Base-by-base conservation (phyloP, 2,888 invertebrate genomes). In the Hermaeophaga mercurialis region DNA sequence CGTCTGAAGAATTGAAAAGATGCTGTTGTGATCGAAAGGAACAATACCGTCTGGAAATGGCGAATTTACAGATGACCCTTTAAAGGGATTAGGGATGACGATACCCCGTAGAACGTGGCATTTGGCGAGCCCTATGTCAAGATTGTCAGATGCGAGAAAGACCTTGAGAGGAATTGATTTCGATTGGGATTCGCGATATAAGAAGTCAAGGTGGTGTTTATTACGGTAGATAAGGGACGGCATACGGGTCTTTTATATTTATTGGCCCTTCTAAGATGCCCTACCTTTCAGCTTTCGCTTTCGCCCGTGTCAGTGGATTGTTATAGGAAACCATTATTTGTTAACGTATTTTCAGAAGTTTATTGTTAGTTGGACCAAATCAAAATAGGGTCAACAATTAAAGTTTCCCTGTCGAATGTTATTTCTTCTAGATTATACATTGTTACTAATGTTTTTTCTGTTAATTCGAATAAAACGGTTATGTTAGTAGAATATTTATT, bases 41-140 rank as follows among this genome's bases (percentile, higher is more conserved):
- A 33, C 33, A 66, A 67, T 66, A 58, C 63, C 45, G 67, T 67
- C 67, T 66, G 61, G 61, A 36, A 8, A 58, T 54, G 26, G n/a
- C 48, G 24, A 54, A 38, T 57, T 12, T 22, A 45, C 31, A 47
- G 55, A 53, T 43, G 53, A 54, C 54, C 48, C 53, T 59, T 47
- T 46, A 36, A 49, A 53, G 43, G 31, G 33, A 14, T 28, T 19
- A 49, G 33, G 46, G 52, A 24, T 34, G 39, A 41, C 33, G 19
- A 22, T 46, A 11, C 26, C 11, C 26, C 33, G 22, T 24, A 11
- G 33, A 33, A 34, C 46, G 34, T 46, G 46, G 22, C 46, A 46
- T 46, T 46, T 34, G 12, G 22, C 33, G 14, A 34, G 19, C 33
- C 17, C 17, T 18, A 36, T 28, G 36, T 36, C 36, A 47, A 2